Base-by-base conservation (phyloP, 1,140 invertebrate species). In the Dermatophagoides farinae region DNA sequence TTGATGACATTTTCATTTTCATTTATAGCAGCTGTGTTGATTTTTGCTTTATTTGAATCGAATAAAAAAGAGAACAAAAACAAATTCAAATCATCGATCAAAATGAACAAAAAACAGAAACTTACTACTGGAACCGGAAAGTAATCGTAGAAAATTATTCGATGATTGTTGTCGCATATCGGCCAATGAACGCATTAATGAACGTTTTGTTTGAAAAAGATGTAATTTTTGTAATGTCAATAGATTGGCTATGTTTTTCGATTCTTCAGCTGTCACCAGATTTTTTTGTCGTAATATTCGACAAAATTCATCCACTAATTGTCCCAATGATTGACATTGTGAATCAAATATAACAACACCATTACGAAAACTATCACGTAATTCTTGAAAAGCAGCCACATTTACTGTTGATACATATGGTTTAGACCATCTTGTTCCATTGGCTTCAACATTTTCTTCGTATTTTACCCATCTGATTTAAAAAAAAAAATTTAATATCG, bases 91-190 rank as follows among this genome's bases (percentile, higher is more conserved):
- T 14, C 1, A 52, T 25, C 11, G 11, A 52, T 6, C 1, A 52
- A 16, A 31, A 52, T 14, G 1, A 16, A 20, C 5, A 5, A 55
- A n/a, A 4, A 14, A 44, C 12, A 6, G 25, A 43, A 18, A 65
- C 66, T 64, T 64, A 67, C 66, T 62, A 49, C 61, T 62, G 14
- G 66, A 67, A 18, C 62, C 43, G 52, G 64, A 83, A 55, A 55
- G 5, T 20, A 55, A 25, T 55, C 14, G 39, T 2, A 38, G 14
- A 86, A 86, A 78, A 89, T 88, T 92, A 80, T 88, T 91, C 50
- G 84, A 87, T 23, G 90, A 88, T 73, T 91, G 95, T 65, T 84
- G 80, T 65, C 91, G 89, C 68, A 97, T 97, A 69, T 98, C 93
- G 22, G 92, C 89, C 63, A 98, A 76, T 10, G 91, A 97, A 64